Evolutionary conservation across 2,797 vertebrate genomes (phyloP), one percentile per base, ranked within the genome.

Genomic region (Enteromius paludinosus): DNA sequence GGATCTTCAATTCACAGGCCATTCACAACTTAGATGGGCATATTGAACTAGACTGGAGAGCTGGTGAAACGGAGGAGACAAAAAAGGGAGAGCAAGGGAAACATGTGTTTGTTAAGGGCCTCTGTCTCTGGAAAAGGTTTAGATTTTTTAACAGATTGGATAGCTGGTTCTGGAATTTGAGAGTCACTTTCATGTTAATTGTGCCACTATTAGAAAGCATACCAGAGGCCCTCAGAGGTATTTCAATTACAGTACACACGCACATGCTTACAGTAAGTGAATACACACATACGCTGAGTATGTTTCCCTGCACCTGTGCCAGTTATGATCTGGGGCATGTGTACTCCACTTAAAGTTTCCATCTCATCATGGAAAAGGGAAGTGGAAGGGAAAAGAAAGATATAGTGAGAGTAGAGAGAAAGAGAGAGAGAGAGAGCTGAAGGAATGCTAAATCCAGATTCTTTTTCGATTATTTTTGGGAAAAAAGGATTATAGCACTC

Each of bases 241-340:
- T 84, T 75, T 84, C 64, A 91, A 88, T 89, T 90, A 92, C 91
- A 73, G 88, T 88, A 88, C 73, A 85, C 71, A 76, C 64, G 73
- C 71, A 73, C 59, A 3, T 47, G 20, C 38, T 88, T 90, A 92
- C 91, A 75, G 88, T 87, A 92, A 59, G 33, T 61, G 78, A 79
- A 75, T 28, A 59, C 84, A 85, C 79, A 77, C 25, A 70, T 79
- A 73, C 33, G n/a, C 61, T 5, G 43, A 73, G 69, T 71, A 35
- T 30, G 52, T 78, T 82, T 41, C 68, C 69, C 71, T 84, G 79
- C 83, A 83, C 78, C 85, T 81, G 87, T 76, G 78, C 83, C 75
- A 79, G 43, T 79, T 84, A 82, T 85, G 65, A 85, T 82, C 70
- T 76, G 75, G 73, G 81, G 75, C 78, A 85, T 61, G 59, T 72